A percentile compares a stretch with the other conserved stretches of the same genome.
These are phyloP conservation scores for Avahi laniger DNA, from an alignment of 2,797 vertebrate genomes.

Conservation along the genomic window DNA sequence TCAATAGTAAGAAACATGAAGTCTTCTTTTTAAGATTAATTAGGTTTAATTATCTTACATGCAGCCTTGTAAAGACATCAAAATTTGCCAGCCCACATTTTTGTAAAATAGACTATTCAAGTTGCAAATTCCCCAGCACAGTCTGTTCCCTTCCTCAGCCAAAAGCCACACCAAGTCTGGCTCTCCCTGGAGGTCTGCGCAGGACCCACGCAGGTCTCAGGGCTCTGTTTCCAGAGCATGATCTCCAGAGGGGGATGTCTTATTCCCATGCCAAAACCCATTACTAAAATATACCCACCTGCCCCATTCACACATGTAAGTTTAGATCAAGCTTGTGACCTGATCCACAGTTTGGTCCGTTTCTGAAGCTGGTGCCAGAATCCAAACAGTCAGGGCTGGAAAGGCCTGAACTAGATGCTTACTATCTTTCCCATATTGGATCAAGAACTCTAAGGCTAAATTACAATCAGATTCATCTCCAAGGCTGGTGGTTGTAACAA, in stretches of 20 bases:
- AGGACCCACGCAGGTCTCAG: background rate
- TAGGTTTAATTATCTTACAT: constrained; percentile 62
- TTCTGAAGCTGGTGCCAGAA: background rate
- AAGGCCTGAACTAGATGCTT: constrained; percentile 2
- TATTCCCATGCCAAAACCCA: background rate
- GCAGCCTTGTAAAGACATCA: constrained; percentile 72
- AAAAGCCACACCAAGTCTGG: constrained; percentile 71
- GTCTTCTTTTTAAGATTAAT: constrained; percentile 36
- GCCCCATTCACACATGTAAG: background rate
- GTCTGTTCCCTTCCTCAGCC: constrained; percentile 65
- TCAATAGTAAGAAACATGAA: constrained; percentile 51
- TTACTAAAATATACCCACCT: background rate
- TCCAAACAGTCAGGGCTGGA: background rate
- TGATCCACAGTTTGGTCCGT: background rate
- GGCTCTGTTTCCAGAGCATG: background rate
- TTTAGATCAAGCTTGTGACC: background rate
- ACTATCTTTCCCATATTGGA: background rate
- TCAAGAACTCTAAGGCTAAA: constrained; percentile 4
- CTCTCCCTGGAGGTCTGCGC: constrained; percentile 51
- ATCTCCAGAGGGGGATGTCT: background rate
- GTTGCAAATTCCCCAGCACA: constrained; percentile 71
- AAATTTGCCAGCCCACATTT: constrained; percentile 67
- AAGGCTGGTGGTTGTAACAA: background rate
- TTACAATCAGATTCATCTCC: background rate
- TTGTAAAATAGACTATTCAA: constrained; percentile 68